Conservation (phyloP, 30 jellyfish, hydroid and myxozoan genomes). For the Clytia hemisphaerica region DNA sequence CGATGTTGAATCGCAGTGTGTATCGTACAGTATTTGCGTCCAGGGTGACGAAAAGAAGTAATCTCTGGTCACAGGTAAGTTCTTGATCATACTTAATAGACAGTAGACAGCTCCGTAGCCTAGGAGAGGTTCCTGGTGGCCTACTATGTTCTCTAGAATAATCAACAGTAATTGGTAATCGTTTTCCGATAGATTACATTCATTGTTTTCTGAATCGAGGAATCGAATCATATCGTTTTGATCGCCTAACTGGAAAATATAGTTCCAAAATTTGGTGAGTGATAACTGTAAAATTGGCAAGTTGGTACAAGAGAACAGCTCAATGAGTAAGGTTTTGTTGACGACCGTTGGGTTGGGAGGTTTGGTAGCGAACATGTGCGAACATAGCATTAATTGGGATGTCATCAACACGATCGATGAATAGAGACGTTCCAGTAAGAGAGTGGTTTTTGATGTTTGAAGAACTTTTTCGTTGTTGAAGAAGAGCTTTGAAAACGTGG, state of each 20-base stretch:
- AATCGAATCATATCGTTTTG: neutral
- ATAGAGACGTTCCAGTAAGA: neutral
- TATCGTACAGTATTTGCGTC: neutral
- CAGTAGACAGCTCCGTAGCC: neutral
- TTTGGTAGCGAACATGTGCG: neutral
- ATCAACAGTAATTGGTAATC: constrained; percentile 1
- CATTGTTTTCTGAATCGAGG: neutral
- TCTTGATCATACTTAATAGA: neutral
- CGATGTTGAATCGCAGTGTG: too few species aligned
- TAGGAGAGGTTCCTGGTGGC: constrained; percentile 1
- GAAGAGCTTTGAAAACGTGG: neutral
- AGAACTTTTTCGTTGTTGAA: neutral
- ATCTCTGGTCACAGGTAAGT: neutral
- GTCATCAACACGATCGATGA: neutral
- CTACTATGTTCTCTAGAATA: constrained; percentile 5
- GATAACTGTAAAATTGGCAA: constrained; percentile 3
- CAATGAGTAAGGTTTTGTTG: neutral
- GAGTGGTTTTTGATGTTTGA: neutral
- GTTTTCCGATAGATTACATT: neutral
- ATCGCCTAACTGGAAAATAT: neutral
- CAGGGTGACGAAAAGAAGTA: too few species aligned
- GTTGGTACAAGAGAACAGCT: neutral
- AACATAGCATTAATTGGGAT: neutral
- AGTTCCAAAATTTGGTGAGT: neutral
- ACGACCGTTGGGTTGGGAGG: neutral